Percentiles rank a stretch among this genome's conserved stretches.
Evolutionary conservation across 2,888 invertebrate genomes (phyloP).

Genomic region (Alcis repandata): DNA sequence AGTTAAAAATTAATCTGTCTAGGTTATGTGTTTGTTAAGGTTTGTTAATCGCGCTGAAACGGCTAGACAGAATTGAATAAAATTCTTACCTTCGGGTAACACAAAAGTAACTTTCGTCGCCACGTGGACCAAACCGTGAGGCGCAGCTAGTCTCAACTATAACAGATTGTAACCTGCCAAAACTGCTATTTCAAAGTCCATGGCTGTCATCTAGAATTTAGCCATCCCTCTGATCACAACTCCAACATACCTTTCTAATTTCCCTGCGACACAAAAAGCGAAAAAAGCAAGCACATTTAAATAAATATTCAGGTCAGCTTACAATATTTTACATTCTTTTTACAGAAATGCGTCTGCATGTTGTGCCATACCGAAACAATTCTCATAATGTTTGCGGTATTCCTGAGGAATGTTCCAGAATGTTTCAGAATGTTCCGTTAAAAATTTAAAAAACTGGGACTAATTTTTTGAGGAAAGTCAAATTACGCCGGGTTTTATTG

Average conservation of each 20-base stretch:
- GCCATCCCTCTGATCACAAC: constrained; percentile 6
- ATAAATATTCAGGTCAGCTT: constrained; percentile 51
- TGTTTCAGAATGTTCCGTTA: constrained; percentile 45
- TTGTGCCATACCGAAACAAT: constrained; percentile 53
- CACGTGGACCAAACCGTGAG: too few relatives aligned
- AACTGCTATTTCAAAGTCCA: not conserved
- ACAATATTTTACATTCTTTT: constrained; percentile 53
- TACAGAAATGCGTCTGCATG: constrained; percentile 51
- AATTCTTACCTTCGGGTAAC: too few relatives aligned
- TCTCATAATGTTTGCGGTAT: constrained; percentile 51
- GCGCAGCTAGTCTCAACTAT: not conserved
- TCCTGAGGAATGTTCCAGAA: constrained; percentile 46
- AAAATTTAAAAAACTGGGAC: constrained; percentile 40
- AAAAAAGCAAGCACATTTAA: constrained; percentile 43
- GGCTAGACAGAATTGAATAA: too few relatives aligned
- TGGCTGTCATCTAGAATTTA: not conserved
- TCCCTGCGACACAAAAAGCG: constrained; percentile 2
- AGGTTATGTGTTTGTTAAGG: too few relatives aligned
- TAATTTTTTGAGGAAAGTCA: constrained; percentile 32
- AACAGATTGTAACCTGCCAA: not conserved
- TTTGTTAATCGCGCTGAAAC: too few relatives aligned
- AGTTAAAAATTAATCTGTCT: too few relatives aligned
- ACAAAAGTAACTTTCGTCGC: too few relatives aligned
- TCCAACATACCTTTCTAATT: constrained; percentile 7
- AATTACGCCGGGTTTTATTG: constrained; percentile 20